Conservation (phyloP, 1,140 invertebrate genomes). For the Campoletis sonorensis region DNA sequence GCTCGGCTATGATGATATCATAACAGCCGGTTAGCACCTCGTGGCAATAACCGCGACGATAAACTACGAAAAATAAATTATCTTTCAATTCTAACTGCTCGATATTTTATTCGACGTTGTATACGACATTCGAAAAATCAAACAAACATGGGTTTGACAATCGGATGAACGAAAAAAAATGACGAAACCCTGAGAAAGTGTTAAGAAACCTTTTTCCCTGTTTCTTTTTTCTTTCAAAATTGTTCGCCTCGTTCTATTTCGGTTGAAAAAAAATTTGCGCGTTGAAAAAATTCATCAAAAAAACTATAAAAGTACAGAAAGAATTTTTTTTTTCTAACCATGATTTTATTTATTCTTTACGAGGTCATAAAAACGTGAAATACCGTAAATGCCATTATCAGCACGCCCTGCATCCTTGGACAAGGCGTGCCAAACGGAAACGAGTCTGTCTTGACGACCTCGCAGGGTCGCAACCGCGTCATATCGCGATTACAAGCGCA, state of each 20-base stretch:
- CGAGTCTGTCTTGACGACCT: background rate
- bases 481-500: background rate
- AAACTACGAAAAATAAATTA: background rate
- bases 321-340: background rate
- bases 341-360: background rate
- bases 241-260: no score
- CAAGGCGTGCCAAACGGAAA: background rate
- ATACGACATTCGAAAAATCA: background rate
- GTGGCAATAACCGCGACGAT: slow-evolving; percentile 44
- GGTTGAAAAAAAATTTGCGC: no score
- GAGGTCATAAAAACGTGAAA: background rate
- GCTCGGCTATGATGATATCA: slow-evolving; percentile 33
- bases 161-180: no score
- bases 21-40: slow-evolving; percentile 40
- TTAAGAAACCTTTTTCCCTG: no score
- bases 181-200: no score
- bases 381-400: background rate
- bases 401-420: slow-evolving; percentile 7
- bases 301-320: background rate
- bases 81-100: background rate
- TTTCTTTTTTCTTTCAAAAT: no score
- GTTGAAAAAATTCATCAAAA: background rate
- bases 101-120: background rate
- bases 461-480: background rate
- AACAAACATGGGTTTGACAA: background rate